phyloP scores from a whole-genome alignment of 2,797 vertebrate genomes.

The Chelon labrosus region DNA sequence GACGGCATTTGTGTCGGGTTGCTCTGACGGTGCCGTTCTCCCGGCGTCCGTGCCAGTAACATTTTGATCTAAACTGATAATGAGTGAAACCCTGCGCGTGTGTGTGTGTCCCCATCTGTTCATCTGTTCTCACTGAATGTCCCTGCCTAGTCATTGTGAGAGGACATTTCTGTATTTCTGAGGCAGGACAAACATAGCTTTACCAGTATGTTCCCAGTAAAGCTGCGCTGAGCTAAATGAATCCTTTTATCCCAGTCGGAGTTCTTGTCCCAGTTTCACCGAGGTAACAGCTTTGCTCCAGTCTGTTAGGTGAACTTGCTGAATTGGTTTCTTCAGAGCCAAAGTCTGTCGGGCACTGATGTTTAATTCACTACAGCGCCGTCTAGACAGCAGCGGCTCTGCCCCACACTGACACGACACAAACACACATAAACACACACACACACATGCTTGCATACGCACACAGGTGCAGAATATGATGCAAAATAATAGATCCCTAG shows the following conservation, averaged over 20 bases:
- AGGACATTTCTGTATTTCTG: slow-evolving; percentile 38
- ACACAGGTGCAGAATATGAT: neutral
- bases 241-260: slow-evolving; percentile 49
- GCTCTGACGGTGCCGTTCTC: slow-evolving; percentile 8
- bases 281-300: slow-evolving; percentile 54
- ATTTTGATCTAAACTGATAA: slow-evolving; percentile 35
- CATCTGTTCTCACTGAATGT: slow-evolving; percentile 50
- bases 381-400: slow-evolving; percentile 70
- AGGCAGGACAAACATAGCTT: slow-evolving; percentile 59
- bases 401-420: slow-evolving; percentile 51
- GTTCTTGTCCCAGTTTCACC: slow-evolving; percentile 59
- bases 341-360: slow-evolving; percentile 67
- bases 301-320: slow-evolving; percentile 64
- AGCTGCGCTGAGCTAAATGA: slow-evolving; percentile 50
- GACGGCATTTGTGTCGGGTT: slow-evolving; percentile 6
- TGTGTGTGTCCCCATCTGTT: slow-evolving; percentile 20
- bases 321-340: slow-evolving; percentile 64
- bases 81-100: neutral
- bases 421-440: slow-evolving; percentile 27
- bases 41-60: slow-evolving; percentile 30
- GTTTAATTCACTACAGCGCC: slow-evolving; percentile 72
- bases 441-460: neutral
- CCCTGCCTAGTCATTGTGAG: slow-evolving; percentile 31
- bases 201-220: slow-evolving; percentile 59
- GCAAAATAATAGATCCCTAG: slow-evolving; percentile 8